These are phyloP conservation scores for Atta colombica DNA, from an alignment of 1,140 invertebrate genomes.

Conservation along the genomic window DNA sequence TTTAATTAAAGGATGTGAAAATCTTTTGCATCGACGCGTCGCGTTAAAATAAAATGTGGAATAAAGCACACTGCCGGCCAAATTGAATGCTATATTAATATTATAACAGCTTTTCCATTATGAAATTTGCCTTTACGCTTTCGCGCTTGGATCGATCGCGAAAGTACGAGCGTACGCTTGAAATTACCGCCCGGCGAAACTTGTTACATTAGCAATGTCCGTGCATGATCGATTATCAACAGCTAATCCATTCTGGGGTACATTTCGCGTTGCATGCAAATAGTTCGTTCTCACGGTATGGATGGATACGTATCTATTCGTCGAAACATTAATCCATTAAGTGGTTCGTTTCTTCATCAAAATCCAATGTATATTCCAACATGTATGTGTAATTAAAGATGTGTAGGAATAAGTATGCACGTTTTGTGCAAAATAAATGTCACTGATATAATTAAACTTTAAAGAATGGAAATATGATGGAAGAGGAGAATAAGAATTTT, in stretches of 20 bases:
- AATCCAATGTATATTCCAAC: background rate
- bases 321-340: slow-evolving; percentile 37
- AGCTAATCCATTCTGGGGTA: slow-evolving; percentile 53
- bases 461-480: background rate
- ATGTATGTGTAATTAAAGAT: slow-evolving; percentile 5
- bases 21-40: background rate
- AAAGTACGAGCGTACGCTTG: slow-evolving; percentile 59
- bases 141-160: slow-evolving; percentile 48
- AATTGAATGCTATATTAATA: slow-evolving; percentile 47
- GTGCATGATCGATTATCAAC: slow-evolving; percentile 61
- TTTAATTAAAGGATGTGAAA: slow-evolving; percentile 36
- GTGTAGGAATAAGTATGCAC: background rate
- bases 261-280: slow-evolving; percentile 56
- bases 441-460: background rate
- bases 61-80: background rate
- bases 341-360: slow-evolving; percentile 11
- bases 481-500: background rate
- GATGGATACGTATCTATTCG: slow-evolving; percentile 35
- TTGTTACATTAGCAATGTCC: slow-evolving; percentile 68
- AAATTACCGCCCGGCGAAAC: slow-evolving; percentile 59
- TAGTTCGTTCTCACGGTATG: slow-evolving; percentile 42
- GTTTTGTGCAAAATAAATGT: background rate
- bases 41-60: background rate
- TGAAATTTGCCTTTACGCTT: slow-evolving; percentile 68
- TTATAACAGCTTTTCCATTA: slow-evolving; percentile 59